These are phyloP conservation scores for Tragelaphus scriptus DNA, from an alignment of 2,113 vertebrate species.

Conservation along the genomic window DNA sequence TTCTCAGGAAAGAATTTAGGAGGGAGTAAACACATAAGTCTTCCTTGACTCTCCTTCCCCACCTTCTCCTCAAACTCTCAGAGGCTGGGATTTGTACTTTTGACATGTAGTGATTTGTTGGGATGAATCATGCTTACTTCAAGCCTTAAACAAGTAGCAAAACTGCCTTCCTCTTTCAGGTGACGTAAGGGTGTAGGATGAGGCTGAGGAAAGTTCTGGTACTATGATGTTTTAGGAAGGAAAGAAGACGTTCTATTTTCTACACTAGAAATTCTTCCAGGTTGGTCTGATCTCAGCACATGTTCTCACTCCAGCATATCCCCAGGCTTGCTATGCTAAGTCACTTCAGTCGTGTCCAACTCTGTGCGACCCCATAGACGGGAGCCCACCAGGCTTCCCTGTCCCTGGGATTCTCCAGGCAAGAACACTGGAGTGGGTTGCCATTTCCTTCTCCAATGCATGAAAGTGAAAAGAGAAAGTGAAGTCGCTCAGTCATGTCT, in stretches of 20 bases:
- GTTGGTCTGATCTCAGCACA: not conserved
- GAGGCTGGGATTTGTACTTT: not conserved
- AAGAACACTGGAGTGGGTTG: too few relatives aligned
- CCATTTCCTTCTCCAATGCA: too few relatives aligned
- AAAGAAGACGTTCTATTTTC: not conserved
- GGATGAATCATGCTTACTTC: not conserved
- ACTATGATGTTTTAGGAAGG: not conserved
- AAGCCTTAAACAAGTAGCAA: not conserved
- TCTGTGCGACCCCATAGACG: too few relatives aligned
- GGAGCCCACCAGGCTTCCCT: too few relatives aligned
- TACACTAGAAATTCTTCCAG: not conserved
- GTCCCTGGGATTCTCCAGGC: too few relatives aligned
- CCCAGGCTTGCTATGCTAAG: not conserved
- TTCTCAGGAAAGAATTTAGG: not conserved
- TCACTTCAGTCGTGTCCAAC: too few relatives aligned
- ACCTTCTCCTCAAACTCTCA: not conserved
- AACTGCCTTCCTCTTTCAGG: not conserved
- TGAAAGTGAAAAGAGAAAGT: too few relatives aligned
- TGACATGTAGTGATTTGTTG: not conserved
- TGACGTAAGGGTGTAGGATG: not conserved
- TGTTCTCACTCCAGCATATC: not conserved
- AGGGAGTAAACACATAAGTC: too few relatives aligned
- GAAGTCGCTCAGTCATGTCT: too few relatives aligned
- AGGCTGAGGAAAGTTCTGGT: not conserved
- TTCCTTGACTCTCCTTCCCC: not conserved